Evolutionary conservation across 2,888 invertebrate species (phyloP).

Genomic region (Drosophila recens): DNA sequence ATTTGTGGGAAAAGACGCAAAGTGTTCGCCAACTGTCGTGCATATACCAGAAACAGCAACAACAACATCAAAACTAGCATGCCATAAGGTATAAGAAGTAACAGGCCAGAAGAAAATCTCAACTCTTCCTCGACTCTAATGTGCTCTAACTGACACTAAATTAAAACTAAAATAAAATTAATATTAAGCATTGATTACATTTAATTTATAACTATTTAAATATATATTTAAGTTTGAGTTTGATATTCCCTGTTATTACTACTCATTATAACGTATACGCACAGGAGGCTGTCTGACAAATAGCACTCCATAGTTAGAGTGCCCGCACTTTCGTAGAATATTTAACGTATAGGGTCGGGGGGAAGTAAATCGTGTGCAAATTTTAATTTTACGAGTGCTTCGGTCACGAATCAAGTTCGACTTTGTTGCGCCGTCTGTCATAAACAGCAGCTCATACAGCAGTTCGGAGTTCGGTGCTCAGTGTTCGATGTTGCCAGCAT

Average conservation of each 20-base stretch:
- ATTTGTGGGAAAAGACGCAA: slow-evolving; percentile 75
- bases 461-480: slow-evolving; percentile 25
- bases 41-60: slow-evolving; percentile 46
- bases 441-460: slow-evolving; percentile 63
- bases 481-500: slow-evolving; percentile 49
- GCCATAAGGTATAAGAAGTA: slow-evolving; percentile 10
- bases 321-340: not conserved
- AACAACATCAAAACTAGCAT: slow-evolving; percentile 29
- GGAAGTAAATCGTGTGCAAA: slow-evolving; percentile 69
- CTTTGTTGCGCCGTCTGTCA: slow-evolving; percentile 65
- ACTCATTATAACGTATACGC: slow-evolving; percentile 5
- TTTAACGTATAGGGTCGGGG: not conserved
- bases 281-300: not conserved
- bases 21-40: slow-evolving; percentile 68
- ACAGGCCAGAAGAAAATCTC: slow-evolving; percentile 2
- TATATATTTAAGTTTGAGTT: not conserved
- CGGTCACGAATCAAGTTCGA: slow-evolving; percentile 53
- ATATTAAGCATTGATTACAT: too few relatives aligned
- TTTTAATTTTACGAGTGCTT: slow-evolving; percentile 73
- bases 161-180: too few relatives aligned
- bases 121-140: slow-evolving; percentile 2
- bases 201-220: too few relatives aligned
- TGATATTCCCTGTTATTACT: not conserved
- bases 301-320: slow-evolving; percentile 6
- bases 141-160: slow-evolving; percentile 18